Evolutionary conservation across 35 echinoderm and acorn worm species (phyloP).

Genomic region (Hemicentrotus pulcherrimus): DNA sequence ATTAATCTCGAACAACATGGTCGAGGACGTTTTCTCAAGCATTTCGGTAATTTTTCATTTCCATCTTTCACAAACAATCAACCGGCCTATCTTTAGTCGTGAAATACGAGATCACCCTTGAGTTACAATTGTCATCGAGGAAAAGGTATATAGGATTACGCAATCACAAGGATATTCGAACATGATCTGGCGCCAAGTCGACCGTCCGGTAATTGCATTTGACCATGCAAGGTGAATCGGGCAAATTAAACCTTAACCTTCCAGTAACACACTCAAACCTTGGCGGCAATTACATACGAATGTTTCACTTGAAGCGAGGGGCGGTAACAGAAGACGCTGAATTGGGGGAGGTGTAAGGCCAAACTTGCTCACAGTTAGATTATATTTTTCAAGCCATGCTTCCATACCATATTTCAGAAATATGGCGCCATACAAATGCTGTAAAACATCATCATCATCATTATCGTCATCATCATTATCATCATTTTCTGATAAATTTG

Average conservation of each 20-base stretch:
- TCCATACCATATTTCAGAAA: no score
- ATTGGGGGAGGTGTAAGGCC: no score
- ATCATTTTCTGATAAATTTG: no score
- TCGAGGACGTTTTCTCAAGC: neutral
- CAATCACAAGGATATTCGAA: slow-evolving; percentile 3
- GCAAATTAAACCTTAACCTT: neutral
- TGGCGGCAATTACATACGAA: no score
- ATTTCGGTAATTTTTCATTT: slow-evolving; percentile 5
- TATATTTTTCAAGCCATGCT: no score
- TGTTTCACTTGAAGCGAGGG: no score
- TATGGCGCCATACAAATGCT: no score
- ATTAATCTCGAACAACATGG: neutral
- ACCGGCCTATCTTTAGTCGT: neutral
- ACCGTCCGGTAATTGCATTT: neutral
- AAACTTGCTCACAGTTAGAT: no score
- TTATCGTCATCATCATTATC: no score
- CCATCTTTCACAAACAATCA: slow-evolving; percentile 10
- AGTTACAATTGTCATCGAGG: neutral
- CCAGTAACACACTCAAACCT: no score
- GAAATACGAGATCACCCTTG: neutral
- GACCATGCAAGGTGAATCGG: neutral
- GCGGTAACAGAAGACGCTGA: no score
- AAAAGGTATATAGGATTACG: neutral
- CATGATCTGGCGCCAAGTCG: neutral
- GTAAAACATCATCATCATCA: no score